Conservation (phyloP, 2,113 vertebrate genomes). For the Phylloscopus whistleri region DNA sequence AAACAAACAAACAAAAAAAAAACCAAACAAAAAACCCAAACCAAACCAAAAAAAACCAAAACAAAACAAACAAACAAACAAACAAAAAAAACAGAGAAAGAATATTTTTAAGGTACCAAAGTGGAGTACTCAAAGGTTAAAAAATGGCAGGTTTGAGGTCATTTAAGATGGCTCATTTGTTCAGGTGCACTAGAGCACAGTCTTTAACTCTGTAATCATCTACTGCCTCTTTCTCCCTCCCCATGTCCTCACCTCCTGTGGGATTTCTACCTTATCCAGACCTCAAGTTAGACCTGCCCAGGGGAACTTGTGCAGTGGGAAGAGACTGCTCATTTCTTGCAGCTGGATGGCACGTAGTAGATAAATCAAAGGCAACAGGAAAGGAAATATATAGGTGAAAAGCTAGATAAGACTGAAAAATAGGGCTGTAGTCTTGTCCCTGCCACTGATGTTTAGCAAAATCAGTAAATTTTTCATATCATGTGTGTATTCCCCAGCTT, state of each 20-base stretch:
- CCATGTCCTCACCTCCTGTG: background rate
- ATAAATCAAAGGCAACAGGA: background rate
- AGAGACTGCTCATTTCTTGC: background rate
- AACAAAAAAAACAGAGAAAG: no score
- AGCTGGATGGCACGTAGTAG: background rate
- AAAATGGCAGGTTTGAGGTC: background rate
- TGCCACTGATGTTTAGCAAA: background rate
- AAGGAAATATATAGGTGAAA: background rate
- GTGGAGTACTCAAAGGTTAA: background rate
- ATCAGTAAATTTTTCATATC: constrained; percentile 28
- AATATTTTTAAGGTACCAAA: background rate
- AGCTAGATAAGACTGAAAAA: constrained; percentile 38
- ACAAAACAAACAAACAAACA: no score
- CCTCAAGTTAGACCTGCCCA: background rate
- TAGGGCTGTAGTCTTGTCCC: background rate
- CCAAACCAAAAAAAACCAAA: no score
- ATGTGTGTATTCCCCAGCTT: background rate
- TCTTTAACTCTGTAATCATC: background rate
- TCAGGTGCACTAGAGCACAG: background rate
- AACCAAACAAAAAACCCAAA: no score
- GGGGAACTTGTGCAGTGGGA: background rate
- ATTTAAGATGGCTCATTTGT: background rate
- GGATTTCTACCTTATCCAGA: background rate
- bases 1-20: no score
- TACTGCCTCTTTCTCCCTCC: background rate